A percentile compares a stretch with the other conserved stretches of the same genome.
These are phyloP conservation scores for Tupaia chinensis DNA, from an alignment of 2,113 vertebrate genomes.

Conservation along the genomic window DNA sequence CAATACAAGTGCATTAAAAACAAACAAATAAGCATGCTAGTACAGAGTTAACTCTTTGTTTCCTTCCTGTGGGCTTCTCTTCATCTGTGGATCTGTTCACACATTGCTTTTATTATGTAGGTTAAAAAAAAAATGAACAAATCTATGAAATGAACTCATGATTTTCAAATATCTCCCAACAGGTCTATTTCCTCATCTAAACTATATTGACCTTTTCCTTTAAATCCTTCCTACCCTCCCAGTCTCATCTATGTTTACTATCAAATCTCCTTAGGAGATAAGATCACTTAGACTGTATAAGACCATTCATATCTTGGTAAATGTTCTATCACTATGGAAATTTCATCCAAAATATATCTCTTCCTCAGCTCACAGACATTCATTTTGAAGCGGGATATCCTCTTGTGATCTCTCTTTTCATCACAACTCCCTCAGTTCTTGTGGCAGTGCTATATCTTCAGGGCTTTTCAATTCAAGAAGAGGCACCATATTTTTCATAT, in stretches of 20 bases:
- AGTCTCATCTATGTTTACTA: constrained; percentile 52
- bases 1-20: constrained; percentile 47
- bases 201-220: constrained; percentile 66
- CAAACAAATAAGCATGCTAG: background rate
- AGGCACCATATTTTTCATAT: constrained; percentile 82
- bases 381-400: constrained; percentile 81
- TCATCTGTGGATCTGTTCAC: background rate
- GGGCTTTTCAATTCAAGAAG: constrained; percentile 83
- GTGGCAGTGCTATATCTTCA: constrained; percentile 78
- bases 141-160: background rate
- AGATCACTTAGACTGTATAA: constrained; percentile 66
- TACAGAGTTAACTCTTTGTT: constrained; percentile 61
- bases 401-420: constrained; percentile 82
- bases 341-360: constrained; percentile 81
- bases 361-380: constrained; percentile 80
- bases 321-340: constrained; percentile 74
- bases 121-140: constrained; percentile 60
- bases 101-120: constrained; percentile 14
- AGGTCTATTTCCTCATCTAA: constrained; percentile 53
- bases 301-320: constrained; percentile 76
- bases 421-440: constrained; percentile 79
- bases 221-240: constrained; percentile 28
- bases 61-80: background rate
- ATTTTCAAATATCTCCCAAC: constrained; percentile 45
- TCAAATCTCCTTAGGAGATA: constrained; percentile 69